These are phyloP conservation scores for Mugil cephalus DNA, from an alignment of 2,113 vertebrate species.

Conservation along the genomic window DNA sequence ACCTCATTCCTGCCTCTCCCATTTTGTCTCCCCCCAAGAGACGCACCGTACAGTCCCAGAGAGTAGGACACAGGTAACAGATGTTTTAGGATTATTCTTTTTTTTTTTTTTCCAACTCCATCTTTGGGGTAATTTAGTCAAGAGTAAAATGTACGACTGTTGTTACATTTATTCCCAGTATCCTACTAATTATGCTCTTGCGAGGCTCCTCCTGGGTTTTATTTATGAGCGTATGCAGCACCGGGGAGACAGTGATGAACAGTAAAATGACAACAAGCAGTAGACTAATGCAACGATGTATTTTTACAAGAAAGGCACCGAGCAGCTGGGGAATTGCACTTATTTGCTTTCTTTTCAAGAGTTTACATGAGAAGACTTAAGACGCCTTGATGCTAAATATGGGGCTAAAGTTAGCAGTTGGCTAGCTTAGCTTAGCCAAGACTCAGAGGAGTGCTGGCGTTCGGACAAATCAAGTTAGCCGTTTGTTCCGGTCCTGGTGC, in stretches of 20 bases:
- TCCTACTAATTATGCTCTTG: constrained; percentile 51
- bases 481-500: neutral
- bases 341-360: neutral
- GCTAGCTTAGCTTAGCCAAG: neutral
- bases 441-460: neutral
- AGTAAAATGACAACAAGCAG: neutral
- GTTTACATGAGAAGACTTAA: neutral
- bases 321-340: neutral
- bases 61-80: constrained; percentile 59
- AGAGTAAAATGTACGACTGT: constrained; percentile 29
- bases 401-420: neutral
- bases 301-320: neutral
- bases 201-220: constrained; percentile 13
- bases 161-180: constrained; percentile 38
- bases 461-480: neutral
- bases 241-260: neutral
- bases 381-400: neutral
- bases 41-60: constrained; percentile 45
- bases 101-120: neutral
- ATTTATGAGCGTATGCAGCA: constrained; percentile 6
- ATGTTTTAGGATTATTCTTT: constrained; percentile 48
- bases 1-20: constrained; percentile 51
- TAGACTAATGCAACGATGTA: constrained; percentile 1
- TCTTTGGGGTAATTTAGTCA: constrained; percentile 44
- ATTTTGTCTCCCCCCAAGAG: constrained; percentile 58